Percentiles rank a stretch among this genome's conserved stretches.
These are phyloP conservation scores for Drosophila hydei DNA, from an alignment of 1,140 invertebrate genomes.

Conservation along the genomic window DNA sequence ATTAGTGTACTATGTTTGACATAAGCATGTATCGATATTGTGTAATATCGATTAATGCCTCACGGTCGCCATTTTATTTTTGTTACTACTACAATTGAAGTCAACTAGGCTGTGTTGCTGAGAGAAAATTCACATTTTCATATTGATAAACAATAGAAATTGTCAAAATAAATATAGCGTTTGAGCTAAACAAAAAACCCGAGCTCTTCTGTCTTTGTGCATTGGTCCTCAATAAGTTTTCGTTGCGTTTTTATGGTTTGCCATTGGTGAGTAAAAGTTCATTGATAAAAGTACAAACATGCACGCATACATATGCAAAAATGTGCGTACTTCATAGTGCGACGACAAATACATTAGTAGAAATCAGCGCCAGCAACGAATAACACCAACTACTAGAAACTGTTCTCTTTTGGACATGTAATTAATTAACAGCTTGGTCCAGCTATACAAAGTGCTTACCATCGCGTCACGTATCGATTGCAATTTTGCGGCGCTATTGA, in stretches of 20 bases:
- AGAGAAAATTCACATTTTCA: slow-evolving; percentile 58
- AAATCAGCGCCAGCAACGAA: slow-evolving; percentile 30
- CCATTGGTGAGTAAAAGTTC: slow-evolving; percentile 69
- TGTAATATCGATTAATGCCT: background rate
- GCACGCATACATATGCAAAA: slow-evolving; percentile 16
- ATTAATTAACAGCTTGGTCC: slow-evolving; percentile 6
- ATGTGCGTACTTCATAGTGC: slow-evolving; percentile 27
- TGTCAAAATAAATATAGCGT: slow-evolving; percentile 65
- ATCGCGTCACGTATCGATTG: slow-evolving; percentile 21
- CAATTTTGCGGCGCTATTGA: slow-evolving; percentile 19
- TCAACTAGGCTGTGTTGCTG: slow-evolving; percentile 49
- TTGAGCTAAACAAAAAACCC: slow-evolving; percentile 41
- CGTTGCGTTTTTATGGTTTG: slow-evolving; percentile 70
- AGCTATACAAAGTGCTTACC: slow-evolving; percentile 36
- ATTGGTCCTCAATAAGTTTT: slow-evolving; percentile 64
- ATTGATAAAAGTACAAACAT: slow-evolving; percentile 65
- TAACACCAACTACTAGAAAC: slow-evolving; percentile 11
- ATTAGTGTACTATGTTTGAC: background rate
- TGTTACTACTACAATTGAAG: slow-evolving; percentile 43
- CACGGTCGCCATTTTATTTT: slow-evolving; percentile 44
- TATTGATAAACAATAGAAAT: slow-evolving; percentile 56
- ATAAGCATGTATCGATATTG: slow-evolving; percentile 26
- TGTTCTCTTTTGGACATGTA: slow-evolving; percentile 6
- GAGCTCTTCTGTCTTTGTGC: slow-evolving; percentile 66
- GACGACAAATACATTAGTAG: slow-evolving; percentile 29